Base-by-base conservation (phyloP, 2,797 vertebrate genomes). In the Argentina silus region DNA sequence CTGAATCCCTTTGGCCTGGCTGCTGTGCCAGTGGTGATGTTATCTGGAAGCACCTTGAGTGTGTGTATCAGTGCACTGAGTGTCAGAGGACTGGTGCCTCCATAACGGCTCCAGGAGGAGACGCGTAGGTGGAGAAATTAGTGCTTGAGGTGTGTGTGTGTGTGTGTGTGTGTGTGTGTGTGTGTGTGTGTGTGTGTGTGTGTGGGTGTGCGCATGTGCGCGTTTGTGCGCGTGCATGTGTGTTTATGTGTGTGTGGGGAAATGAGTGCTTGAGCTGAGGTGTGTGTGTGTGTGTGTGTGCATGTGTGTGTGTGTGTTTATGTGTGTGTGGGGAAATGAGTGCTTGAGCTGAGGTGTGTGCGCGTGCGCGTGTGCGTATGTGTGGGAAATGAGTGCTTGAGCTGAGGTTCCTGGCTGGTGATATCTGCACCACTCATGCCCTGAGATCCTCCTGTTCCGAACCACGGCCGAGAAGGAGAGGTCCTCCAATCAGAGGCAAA, bases 291-390 rank as follows among this genome's bases (percentile, higher is more conserved):
- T 17, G 15, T 19, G 43, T 12, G 21, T 61, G 47, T 48, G 66
- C 23, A 21, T 36, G 11, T 67, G 48, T 65, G 19, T 15, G 67
- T 45, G 67, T 36, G 50, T 55, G 69, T 59, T 45, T 48, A 4
- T 57, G 15, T 68, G 42, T 17, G 36, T 10, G 19, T 64, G 27
- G 67, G 64, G 63, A 68, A 71, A 59, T 73, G 63, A 72, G 51
- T 15, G 62, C 47, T 62, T 44, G 59, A 59, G 15, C 19, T 17
- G 50, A 51, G 42, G 14, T 27, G 47, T 36, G 55, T 51, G 76
- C 57, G 43, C 17, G 1, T 56, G 64, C 57, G 44, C 66, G 11
- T 71, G 66, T 66, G 63, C 55, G 17, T 21, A 0, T n/a, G 14
- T 42, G 66, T 23, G 48, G 50, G 51, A 12, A 15, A 50, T 4